Conservation (phyloP, 2,113 vertebrate genomes). For the Stigmatopora nigra region DNA sequence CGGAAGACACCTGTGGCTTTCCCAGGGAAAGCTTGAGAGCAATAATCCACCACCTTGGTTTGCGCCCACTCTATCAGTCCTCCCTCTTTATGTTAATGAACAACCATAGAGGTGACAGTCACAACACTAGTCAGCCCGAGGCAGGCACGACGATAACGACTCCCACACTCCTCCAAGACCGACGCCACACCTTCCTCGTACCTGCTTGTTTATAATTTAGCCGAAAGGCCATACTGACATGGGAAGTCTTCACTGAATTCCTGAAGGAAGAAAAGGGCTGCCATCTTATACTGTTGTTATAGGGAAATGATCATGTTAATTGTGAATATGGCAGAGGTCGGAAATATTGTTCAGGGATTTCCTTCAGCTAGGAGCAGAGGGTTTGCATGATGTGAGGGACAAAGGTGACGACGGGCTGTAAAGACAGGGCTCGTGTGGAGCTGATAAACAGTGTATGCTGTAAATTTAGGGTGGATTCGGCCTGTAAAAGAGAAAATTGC, state of each 20-base stretch:
- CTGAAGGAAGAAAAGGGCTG: background rate
- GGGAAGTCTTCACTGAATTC: background rate
- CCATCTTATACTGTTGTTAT: background rate
- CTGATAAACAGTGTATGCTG: conserved; percentile 61
- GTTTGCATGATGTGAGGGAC: conserved; percentile 24
- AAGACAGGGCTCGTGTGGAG: conserved; percentile 42
- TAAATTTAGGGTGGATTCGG: conserved; percentile 63
- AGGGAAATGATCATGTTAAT: background rate
- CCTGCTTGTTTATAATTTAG: conserved; percentile 2
- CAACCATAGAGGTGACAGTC: conserved; percentile 48
- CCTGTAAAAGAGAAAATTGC: conserved; percentile 43
- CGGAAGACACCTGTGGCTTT: background rate
- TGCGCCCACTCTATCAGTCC: conserved; percentile 26
- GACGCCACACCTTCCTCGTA: background rate
- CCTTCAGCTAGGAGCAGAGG: background rate
- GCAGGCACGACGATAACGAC: conserved; percentile 13
- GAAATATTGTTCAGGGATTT: conserved; percentile 5
- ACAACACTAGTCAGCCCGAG: conserved; percentile 14
- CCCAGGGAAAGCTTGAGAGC: conserved; percentile 17
- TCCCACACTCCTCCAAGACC: conserved; percentile 30
- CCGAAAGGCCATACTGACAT: background rate
- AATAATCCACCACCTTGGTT: conserved; percentile 28
- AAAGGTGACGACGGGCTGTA: conserved; percentile 63
- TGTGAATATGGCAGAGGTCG: background rate
- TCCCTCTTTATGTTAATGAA: conserved; percentile 65